phyloP scores from a whole-genome alignment of 2,797 vertebrate genomes.

The Cyclura pinguis region DNA sequence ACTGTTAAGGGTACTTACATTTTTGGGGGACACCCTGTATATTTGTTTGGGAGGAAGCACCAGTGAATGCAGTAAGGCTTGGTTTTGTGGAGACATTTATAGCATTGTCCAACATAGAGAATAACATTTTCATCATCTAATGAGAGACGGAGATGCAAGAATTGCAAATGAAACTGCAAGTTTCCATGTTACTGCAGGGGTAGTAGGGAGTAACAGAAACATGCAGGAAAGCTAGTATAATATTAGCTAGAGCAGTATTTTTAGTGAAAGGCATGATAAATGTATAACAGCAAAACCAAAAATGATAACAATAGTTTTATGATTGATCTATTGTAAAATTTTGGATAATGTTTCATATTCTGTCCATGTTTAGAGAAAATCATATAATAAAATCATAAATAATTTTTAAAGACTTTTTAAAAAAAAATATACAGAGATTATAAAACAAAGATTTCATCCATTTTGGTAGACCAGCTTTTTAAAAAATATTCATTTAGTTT shows the following conservation, averaged over 20 bases:
- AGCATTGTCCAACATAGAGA: not conserved
- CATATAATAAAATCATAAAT: not conserved
- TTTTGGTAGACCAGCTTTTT: slow-evolving; percentile 31
- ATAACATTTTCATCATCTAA: not conserved
- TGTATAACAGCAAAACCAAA: too few relatives aligned
- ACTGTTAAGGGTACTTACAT: too few relatives aligned
- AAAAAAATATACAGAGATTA: not conserved
- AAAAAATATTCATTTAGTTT: slow-evolving; percentile 7
- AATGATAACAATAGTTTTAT: too few relatives aligned
- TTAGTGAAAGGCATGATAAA: too few relatives aligned
- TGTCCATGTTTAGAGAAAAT: not conserved
- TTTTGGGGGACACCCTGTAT: too few relatives aligned
- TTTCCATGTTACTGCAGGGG: not conserved
- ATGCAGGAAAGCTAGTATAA: not conserved
- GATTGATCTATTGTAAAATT: too few relatives aligned
- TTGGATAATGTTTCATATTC: not conserved
- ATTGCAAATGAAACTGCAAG: rapidly evolving
- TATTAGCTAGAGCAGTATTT: too few relatives aligned
- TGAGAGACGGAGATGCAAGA: not conserved
- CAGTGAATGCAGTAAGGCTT: not conserved
- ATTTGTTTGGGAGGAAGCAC: not conserved
- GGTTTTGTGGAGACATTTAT: not conserved
- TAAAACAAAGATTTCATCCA: not conserved
- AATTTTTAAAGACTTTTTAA: not conserved
- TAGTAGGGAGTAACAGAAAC: not conserved